A percentile compares a stretch with the other conserved stretches of the same genome.
These are phyloP conservation scores for Hippoglossus hippoglossus DNA, from an alignment of 2,797 vertebrate species.

Conservation along the genomic window DNA sequence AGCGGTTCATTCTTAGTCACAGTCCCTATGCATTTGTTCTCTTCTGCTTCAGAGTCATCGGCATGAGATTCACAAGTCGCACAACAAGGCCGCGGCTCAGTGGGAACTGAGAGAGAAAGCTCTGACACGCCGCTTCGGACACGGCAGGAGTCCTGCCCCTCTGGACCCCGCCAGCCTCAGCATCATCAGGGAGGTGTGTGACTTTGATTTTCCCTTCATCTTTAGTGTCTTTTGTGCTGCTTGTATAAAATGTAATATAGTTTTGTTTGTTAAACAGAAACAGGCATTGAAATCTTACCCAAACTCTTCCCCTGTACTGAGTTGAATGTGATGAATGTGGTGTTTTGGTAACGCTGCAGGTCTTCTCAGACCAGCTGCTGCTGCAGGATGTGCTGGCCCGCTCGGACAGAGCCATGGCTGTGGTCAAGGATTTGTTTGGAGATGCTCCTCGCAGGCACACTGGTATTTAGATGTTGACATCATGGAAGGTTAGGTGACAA, in stretches of 20 bases:
- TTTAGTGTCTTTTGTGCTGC: neutral
- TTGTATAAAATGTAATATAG: neutral
- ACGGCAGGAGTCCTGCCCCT: conserved; percentile 67
- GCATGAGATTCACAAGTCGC: conserved; percentile 92
- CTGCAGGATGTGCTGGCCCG: conserved; percentile 88
- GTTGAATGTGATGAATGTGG: neutral
- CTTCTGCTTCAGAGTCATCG: conserved; percentile 81
- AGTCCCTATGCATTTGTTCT: neutral
- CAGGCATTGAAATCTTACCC: neutral
- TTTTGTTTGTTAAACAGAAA: conserved; percentile 1
- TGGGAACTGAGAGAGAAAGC: conserved; percentile 91
- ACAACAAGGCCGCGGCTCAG: conserved; percentile 88
- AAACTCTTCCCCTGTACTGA: neutral
- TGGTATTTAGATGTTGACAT: conserved; percentile 77
- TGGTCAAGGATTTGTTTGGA: conserved; percentile 89
- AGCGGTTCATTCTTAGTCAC: neutral
- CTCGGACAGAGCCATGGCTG: conserved; percentile 89
- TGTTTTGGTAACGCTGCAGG: conserved; percentile 77
- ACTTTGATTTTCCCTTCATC: neutral
- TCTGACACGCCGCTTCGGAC: conserved; percentile 79
- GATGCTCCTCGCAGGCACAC: conserved; percentile 88
- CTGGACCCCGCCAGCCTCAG: conserved; percentile 84
- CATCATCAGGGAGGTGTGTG: conserved; percentile 90
- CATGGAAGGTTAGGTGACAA: neutral
- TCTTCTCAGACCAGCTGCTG: conserved; percentile 91